Evolutionary conservation across 2,888 invertebrate species (phyloP), one percentile per base, ranked within the genome.

Genomic region (Pedicia rivosa): DNA sequence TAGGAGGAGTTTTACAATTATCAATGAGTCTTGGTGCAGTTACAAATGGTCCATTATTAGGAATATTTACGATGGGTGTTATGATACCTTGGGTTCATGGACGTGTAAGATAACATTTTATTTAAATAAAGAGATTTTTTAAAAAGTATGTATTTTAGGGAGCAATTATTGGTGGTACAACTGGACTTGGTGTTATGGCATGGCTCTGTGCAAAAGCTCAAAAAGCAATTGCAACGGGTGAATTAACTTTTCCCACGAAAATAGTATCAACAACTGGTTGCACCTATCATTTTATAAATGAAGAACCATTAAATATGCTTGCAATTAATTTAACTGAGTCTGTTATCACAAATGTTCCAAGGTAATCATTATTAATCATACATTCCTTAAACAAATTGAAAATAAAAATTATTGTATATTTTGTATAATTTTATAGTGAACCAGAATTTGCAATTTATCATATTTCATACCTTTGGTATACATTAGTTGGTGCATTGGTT

Each of bases 381-480:
- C 10, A 9, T 20, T 33, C 8, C 5, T 27, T 15, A 9, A 15
- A 15, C 22, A 15, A 22, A 10, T 8, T 22, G 6, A 3, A 8
- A 12, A 28, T 14, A 14, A 8, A 8, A n/a, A 28, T 28, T 14
- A 28, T 28, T 28, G 9, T n/a, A n/a, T n/a, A n/a, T 36, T 36
- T 13, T 35, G 4, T 7, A 24, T 15, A 35, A 19, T 36, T 7
- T 26, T 36, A 14, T 8, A 39, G 39, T 12, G 39, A 42, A 10
- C 17, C 46, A 1, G 48, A 53, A 2, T 62, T 62, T 22, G 50
- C 52, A 38, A 54, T 82, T 16, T 74, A 78, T 43, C 75, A 78
- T 29, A 67, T 83, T 7, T 82, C 82, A 2, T 83, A 82, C 57
- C 65, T 83, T 51, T 83, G 79, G 76, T 82, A 82, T 48, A 80